Evolutionary conservation across 2,797 vertebrate species (phyloP).

Genomic region (Tenualosa ilisha): DNA sequence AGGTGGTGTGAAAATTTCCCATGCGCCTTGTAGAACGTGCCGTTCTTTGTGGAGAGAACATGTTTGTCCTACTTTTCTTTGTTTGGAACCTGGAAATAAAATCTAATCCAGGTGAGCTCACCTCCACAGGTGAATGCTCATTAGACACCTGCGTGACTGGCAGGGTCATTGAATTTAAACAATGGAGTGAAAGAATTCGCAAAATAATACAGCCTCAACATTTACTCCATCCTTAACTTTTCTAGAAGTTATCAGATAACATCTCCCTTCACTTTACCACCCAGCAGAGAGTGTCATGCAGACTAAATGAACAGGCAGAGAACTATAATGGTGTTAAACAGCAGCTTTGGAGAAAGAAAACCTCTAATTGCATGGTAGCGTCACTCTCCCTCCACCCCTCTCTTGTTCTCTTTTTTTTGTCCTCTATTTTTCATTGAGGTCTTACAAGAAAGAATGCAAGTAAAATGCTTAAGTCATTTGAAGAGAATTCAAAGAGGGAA

Average conservation of each 20-base stretch:
- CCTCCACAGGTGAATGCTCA: background rate
- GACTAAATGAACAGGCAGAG: background rate
- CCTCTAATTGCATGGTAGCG: conserved; percentile 6
- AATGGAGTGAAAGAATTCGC: background rate
- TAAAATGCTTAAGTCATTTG: background rate
- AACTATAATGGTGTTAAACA: background rate
- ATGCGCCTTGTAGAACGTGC: background rate
- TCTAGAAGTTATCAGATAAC: too few species aligned
- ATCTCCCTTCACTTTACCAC: too few species aligned
- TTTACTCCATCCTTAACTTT: background rate
- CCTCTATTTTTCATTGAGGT: background rate
- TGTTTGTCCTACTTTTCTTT: background rate
- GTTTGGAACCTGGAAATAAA: background rate
- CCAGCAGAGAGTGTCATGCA: background rate
- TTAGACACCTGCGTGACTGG: background rate
- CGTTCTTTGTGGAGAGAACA: background rate
- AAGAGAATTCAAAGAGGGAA: background rate
- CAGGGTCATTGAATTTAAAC: background rate
- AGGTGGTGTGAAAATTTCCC: background rate
- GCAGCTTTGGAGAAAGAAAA: background rate
- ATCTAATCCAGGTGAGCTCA: conserved; percentile 3
- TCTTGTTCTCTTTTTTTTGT: background rate
- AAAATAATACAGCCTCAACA: too few species aligned
- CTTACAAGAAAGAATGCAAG: background rate
- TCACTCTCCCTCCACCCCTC: conserved; percentile 26